Percentiles rank a stretch among this genome's conserved stretches.
These are phyloP conservation scores for Synaphobranchus kaupii DNA, from an alignment of 2,797 vertebrate genomes.

Conservation along the genomic window DNA sequence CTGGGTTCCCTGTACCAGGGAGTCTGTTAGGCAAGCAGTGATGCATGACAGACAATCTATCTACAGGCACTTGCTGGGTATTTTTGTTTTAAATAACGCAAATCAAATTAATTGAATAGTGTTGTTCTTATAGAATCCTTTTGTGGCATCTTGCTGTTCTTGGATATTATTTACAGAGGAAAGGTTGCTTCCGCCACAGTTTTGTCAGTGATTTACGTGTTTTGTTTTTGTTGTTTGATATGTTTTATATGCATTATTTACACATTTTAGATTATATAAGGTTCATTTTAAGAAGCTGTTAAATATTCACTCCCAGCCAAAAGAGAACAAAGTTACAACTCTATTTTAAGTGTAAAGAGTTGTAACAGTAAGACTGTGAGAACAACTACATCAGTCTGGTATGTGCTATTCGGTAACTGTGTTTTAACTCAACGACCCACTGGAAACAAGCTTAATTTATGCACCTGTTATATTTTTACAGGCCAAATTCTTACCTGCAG, in stretches of 20 bases:
- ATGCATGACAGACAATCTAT: slow-evolving; percentile 1
- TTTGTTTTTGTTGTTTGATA: neutral
- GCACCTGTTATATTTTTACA: neutral
- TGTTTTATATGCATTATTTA: slow-evolving; percentile 2
- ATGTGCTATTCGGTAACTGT: neutral
- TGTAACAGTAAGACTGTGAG: neutral
- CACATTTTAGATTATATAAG: neutral
- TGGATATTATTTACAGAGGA: neutral
- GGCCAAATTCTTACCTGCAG: neutral
- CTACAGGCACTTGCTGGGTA: neutral
- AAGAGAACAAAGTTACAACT: neutral
- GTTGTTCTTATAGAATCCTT: neutral
- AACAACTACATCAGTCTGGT: neutral
- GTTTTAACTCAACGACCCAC: slow-evolving; percentile 20
- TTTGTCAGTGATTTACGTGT: neutral
- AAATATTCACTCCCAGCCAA: neutral
- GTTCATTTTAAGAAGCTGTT: neutral
- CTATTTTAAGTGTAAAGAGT: neutral
- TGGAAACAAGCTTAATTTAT: neutral
- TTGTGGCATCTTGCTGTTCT: neutral
- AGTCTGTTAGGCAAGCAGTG: neutral
- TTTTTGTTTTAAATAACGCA: neutral
- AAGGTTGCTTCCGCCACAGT: neutral
- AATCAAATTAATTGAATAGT: neutral
- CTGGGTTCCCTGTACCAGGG: slow-evolving; percentile 14